Conservation (phyloP, 2,888 invertebrate species). For the Clusia tigrina region DNA sequence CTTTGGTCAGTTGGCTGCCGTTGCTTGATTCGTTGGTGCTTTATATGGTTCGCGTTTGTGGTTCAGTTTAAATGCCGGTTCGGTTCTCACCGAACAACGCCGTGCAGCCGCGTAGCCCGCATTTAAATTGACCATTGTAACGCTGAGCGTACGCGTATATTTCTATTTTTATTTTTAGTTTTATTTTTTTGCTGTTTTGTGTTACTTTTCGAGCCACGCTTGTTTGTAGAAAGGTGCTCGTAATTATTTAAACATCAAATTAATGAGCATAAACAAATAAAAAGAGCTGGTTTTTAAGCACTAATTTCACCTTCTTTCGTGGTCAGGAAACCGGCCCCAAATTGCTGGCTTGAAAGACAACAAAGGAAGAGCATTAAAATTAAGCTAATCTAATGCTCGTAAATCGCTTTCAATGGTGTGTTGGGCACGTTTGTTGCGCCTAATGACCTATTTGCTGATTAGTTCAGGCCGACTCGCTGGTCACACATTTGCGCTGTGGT, state of each 20-base stretch:
- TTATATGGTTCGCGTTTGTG: no score
- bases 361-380: not conserved
- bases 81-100: no score
- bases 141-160: not conserved
- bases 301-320: not conserved
- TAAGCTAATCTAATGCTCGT: not conserved
- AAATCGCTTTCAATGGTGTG: not conserved
- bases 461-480: not conserved
- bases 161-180: not conserved
- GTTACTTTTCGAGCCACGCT: not conserved
- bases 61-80: no score
- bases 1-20: not conserved
- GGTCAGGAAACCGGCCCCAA: not conserved
- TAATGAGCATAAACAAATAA: conserved; percentile 6
- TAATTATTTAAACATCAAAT: not conserved
- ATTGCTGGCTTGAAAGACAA: not conserved
- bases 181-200: not conserved
- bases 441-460: not conserved
- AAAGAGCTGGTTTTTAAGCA: not conserved
- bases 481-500: not conserved
- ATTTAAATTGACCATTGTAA: not conserved
- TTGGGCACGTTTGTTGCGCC: not conserved
- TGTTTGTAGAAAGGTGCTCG: not conserved
- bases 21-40: no score
- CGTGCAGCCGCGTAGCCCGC: no score